These are phyloP conservation scores for Zosterops lateralis DNA, from an alignment of 2,113 vertebrate species.

Conservation along the genomic window DNA sequence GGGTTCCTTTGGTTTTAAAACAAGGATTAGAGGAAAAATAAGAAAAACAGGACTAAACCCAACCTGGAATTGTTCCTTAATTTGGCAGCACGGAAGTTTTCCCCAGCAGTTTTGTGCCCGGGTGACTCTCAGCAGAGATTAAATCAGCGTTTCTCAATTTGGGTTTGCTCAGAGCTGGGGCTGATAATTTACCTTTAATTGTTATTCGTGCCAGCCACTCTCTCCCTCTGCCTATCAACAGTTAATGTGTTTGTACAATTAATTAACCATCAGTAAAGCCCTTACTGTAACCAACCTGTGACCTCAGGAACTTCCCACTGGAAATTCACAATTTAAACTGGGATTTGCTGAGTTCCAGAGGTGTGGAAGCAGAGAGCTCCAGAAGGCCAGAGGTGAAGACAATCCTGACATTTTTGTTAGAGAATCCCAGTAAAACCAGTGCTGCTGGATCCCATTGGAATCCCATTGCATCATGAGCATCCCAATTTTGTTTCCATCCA, in stretches of 20 bases:
- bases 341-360: not conserved
- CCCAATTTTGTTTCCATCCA: not conserved
- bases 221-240: not conserved
- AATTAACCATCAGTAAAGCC: not conserved
- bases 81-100: not conserved
- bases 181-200: not conserved
- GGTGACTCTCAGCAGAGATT: not conserved
- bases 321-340: not conserved
- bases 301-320: not conserved
- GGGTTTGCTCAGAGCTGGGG: not conserved
- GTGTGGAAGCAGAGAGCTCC: rapidly evolving
- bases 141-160: not conserved
- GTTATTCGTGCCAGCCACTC: not conserved
- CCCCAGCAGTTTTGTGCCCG: not conserved
- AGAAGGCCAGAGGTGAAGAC: not conserved
- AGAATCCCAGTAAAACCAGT: not conserved
- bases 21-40: not conserved
- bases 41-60: not conserved
- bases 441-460: rapidly evolving
- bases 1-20: not conserved
- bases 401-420: not conserved
- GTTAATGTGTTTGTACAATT: not conserved
- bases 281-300: not conserved
- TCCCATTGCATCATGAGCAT: not conserved
- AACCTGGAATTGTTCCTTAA: not conserved